Percentiles rank a stretch among this genome's conserved stretches.
These are phyloP conservation scores for Argyresthia albistria DNA, from an alignment of 2,888 invertebrate genomes.

Conservation along the genomic window DNA sequence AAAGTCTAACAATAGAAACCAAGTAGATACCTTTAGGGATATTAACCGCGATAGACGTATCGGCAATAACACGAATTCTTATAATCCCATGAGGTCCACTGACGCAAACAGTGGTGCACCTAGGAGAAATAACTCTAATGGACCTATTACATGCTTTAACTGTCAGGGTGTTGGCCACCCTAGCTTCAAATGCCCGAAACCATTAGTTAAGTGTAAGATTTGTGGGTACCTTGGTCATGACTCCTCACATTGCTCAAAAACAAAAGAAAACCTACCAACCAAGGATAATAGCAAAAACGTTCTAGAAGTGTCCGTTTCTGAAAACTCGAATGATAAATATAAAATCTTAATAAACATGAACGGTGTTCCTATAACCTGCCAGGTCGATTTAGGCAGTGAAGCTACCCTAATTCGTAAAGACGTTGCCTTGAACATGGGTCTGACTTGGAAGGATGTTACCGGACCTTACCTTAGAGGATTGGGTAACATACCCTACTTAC, in stretches of 20 bases:
- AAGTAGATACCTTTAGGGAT: too few species aligned
- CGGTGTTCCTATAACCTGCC: background rate
- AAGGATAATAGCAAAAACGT: too few species aligned
- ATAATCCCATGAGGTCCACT: background rate
- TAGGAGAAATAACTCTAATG: too few species aligned
- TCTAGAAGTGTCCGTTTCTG: background rate
- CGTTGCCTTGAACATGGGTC: background rate
- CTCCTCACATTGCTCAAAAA: background rate
- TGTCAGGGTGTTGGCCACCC: background rate
- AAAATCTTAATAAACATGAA: background rate
- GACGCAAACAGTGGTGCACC: too few species aligned
- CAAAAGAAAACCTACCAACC: background rate
- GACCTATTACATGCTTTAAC: background rate
- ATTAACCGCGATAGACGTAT: background rate
- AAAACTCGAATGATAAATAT: background rate
- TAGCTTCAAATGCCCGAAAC: background rate
- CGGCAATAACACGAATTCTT: background rate
- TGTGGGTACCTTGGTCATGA: background rate
- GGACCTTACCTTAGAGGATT: background rate
- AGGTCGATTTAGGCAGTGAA: background rate
- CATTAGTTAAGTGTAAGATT: background rate
- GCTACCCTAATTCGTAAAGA: background rate
- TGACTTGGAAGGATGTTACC: background rate
- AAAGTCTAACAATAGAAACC: slow-evolving; percentile 1
- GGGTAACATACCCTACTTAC: background rate